Evolutionary conservation across 2,888 invertebrate genomes (phyloP).

Genomic region (Pteria penguin): DNA sequence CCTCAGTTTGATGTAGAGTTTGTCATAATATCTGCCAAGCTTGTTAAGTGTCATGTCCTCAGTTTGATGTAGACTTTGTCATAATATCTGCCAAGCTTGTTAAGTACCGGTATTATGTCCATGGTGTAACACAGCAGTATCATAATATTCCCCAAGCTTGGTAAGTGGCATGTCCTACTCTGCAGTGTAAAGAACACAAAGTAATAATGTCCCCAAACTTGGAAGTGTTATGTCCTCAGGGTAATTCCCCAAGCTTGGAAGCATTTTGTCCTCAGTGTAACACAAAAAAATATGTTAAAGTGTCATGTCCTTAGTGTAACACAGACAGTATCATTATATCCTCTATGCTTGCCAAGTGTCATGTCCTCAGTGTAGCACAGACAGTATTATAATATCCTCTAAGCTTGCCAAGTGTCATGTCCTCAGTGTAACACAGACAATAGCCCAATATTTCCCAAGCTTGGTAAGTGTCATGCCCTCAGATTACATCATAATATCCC

Average conservation of each 20-base stretch:
- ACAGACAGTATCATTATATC: no score
- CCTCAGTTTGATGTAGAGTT: conserved; percentile 90
- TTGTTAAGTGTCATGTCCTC: conserved; percentile 85
- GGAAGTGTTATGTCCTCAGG: conserved; percentile 80
- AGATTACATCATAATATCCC: conserved; percentile 92
- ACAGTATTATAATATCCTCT: conserved; percentile 96
- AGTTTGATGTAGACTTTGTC: conserved; percentile 92
- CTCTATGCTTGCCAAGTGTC: no score
- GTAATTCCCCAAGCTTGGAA: conserved; percentile 95
- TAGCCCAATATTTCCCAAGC: no score
- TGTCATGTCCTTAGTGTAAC: no score
- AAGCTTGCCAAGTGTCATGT: conserved; percentile 86
- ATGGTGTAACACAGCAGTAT: no score
- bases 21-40: conserved; percentile 94
- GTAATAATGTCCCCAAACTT: conserved; percentile 96
- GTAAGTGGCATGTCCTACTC: conserved; percentile 80
- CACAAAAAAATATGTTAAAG: conserved; percentile 95
- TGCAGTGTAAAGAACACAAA: conserved; percentile 90
- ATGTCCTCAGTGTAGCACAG: conserved; percentile 86
- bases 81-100: conserved; percentile 97
- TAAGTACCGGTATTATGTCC: no score
- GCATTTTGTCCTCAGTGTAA: conserved; percentile 83
- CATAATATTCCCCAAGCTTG: no score
- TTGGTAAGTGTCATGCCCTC: conserved; percentile 80
- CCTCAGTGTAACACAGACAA: background rate